phyloP scores from a whole-genome alignment of 2,797 vertebrate species.

The Sebastes iracundus region DNA sequence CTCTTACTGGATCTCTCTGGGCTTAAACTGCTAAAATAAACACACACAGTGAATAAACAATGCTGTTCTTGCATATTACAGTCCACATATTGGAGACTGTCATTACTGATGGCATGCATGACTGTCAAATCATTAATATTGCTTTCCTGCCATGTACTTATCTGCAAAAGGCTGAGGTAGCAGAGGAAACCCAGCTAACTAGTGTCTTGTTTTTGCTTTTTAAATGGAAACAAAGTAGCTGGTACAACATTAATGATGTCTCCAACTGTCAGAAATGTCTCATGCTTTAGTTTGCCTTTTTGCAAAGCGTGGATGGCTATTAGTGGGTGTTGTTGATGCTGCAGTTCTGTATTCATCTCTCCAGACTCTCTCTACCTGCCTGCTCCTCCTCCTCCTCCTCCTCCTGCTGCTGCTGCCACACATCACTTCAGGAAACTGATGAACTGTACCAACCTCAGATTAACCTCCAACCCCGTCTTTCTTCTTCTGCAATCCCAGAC shows the following conservation, averaged over 20 bases:
- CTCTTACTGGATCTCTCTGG: neutral
- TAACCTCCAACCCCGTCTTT: slow-evolving; percentile 71
- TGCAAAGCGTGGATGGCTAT: slow-evolving; percentile 5
- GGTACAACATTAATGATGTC: slow-evolving; percentile 23
- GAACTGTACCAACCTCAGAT: slow-evolving; percentile 74
- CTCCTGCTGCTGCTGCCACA: slow-evolving; percentile 23
- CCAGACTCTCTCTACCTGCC: slow-evolving; percentile 54
- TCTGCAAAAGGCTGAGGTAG: slow-evolving; percentile 19
- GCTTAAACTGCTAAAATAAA: neutral
- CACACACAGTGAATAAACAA: neutral
- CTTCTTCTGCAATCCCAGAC: slow-evolving; percentile 64
- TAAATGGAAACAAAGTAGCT: slow-evolving; percentile 30
- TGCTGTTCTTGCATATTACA: neutral
- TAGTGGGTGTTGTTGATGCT: slow-evolving; percentile 46
- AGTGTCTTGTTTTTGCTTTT: slow-evolving; percentile 9
- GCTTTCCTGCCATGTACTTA: slow-evolving; percentile 6
- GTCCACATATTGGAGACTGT: neutral
- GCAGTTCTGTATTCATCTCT: slow-evolving; percentile 33
- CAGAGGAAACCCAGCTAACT: neutral
- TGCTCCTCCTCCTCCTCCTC: neutral
- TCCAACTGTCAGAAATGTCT: slow-evolving; percentile 31
- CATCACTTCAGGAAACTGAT: slow-evolving; percentile 73
- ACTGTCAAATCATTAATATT: slow-evolving; percentile 11
- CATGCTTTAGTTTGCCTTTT: slow-evolving; percentile 21
- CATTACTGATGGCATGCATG: neutral